Evolutionary conservation across 1,140 invertebrate genomes (phyloP), one percentile per base, ranked within the genome.

Genomic region (Musca domestica): DNA sequence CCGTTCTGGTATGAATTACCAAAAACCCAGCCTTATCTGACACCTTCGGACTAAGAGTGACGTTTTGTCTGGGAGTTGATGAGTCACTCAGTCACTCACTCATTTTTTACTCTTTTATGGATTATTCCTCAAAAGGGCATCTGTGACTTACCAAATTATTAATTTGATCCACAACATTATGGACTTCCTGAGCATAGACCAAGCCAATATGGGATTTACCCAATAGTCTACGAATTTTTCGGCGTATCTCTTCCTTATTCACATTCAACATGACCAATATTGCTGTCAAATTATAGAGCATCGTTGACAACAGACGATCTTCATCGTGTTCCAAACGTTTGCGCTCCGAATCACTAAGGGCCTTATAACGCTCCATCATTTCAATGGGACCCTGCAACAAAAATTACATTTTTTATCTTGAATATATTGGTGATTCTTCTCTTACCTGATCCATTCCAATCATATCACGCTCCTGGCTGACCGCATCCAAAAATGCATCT

Each of bases 281-380:
- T 9, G 95, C 95, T 1, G 95, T 95, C 69, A 99, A 84, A 83
- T 99, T 99, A 81, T 98, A 98, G 15, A 99, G 84, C 83, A 98
- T 91, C 1, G 95, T 97, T 10, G 96, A 95, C 63, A 99, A 84
- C 10, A 99, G 83, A 70, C 96, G 86, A 82, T 99, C 98, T 81
- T 99, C 98, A 78, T 99, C 98, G 70, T 99, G 95, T 77, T 99
- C 98, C 23, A 99, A 83, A 4, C 97, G 86, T 83, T 98, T 98
- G 41, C 94, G 87, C 78, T 99, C 98, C 7, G 92, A 93, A 56
- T 97, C 95, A 78, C 94, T 95, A 30, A 99, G 84, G 68, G 90
- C 91, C 76, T 94, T 96, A 79, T 99, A 99, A 72, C 96, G 89
- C 77, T 99, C 97, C 92, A 99, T 98, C 96, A 99, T 98, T 85